Percentiles rank a stretch among this genome's conserved stretches.
Evolutionary conservation across 2,113 vertebrate species (phyloP).

Genomic region (Chaetura pelagica): DNA sequence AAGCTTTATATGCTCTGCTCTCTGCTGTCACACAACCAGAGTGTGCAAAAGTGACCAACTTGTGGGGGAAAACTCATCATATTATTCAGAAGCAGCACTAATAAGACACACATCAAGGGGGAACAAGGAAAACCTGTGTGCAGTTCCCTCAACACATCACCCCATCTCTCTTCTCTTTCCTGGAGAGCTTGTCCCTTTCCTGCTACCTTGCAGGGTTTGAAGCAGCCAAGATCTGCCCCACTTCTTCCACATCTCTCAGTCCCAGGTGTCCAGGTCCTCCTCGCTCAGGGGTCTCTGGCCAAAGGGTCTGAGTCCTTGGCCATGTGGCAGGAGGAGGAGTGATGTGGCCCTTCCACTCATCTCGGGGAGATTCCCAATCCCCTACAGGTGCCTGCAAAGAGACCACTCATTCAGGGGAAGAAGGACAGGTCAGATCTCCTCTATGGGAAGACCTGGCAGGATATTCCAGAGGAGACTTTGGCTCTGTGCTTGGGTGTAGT

Average conservation of each 20-base stretch:
- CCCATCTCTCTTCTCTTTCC: neutral
- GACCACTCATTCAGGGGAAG: accelerated
- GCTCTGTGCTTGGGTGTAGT: accelerated
- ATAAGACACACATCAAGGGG: neutral
- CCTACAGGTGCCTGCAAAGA: neutral
- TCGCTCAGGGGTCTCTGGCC: neutral
- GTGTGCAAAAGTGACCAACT: neutral
- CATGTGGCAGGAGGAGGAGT: neutral
- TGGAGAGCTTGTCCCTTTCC: neutral
- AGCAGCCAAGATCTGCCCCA: neutral
- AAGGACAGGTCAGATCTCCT: neutral
- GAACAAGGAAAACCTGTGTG: neutral
- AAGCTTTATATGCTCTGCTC: neutral
- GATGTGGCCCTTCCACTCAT: neutral
- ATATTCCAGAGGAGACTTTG: neutral
- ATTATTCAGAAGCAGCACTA: neutral
- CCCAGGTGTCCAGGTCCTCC: neutral
- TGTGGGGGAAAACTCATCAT: no score
- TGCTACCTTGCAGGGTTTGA: neutral
- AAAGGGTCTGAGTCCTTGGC: neutral
- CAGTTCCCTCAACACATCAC: neutral
- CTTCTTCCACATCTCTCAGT: neutral
- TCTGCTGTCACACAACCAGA: neutral
- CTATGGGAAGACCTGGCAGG: neutral
- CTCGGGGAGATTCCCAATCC: neutral